phyloP scores from a whole-genome alignment of 64 coral and sea anemone species.

The Orbicella faveolata region DNA sequence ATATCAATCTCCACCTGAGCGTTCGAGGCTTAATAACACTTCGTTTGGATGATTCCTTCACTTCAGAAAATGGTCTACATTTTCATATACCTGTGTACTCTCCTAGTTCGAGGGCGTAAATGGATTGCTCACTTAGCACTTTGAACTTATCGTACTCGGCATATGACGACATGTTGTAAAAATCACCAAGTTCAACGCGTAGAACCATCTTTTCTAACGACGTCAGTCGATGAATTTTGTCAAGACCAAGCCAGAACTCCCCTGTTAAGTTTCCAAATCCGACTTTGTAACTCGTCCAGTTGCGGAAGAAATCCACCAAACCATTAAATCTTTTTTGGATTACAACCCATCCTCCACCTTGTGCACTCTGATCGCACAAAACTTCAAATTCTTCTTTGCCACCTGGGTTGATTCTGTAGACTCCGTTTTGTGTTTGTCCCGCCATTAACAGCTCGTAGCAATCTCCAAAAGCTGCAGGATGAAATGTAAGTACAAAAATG shows the following conservation, averaged over 20 bases:
- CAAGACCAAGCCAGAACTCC: conserved; percentile 16
- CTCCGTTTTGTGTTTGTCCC: conserved; percentile 9
- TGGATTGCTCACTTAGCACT: background rate
- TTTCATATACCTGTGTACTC: background rate
- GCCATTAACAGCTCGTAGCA: background rate
- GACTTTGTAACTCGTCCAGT: background rate
- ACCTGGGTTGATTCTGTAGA: conserved; percentile 3
- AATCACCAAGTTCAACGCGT: background rate
- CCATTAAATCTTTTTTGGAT: conserved; percentile 3
- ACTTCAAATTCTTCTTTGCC: conserved; percentile 13
- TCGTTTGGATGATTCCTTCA: too few relatives aligned
- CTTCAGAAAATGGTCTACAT: background rate
- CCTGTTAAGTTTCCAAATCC: conserved; percentile 10
- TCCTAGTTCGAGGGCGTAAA: background rate
- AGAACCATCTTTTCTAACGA: background rate
- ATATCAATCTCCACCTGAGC: too few relatives aligned
- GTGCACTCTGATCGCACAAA: background rate
- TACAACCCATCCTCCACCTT: conserved; percentile 7
- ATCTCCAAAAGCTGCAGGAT: background rate
- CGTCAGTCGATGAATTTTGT: conserved; percentile 19
- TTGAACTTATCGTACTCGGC: background rate
- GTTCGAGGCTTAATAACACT: too few relatives aligned
- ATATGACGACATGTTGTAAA: background rate
- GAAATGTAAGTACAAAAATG: background rate
- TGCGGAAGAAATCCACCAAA: background rate